Conservation (phyloP, 2,113 vertebrate genomes). For the Grallaria varia region DNA sequence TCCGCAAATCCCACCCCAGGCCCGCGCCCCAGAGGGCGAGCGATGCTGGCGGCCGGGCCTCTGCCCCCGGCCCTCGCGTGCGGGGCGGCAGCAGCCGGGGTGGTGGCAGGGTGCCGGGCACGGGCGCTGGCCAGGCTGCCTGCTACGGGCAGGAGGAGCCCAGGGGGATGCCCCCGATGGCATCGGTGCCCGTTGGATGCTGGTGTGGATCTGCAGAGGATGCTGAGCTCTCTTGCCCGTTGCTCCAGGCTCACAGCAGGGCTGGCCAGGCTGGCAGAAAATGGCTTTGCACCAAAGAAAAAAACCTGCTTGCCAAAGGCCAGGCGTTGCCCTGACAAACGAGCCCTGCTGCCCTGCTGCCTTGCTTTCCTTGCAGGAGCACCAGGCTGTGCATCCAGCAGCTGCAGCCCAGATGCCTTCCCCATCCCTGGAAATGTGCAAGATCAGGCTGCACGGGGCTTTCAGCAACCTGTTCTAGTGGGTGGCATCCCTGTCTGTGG, state of each 20-base stretch:
- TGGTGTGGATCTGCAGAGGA: neutral
- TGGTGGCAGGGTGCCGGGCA: neutral
- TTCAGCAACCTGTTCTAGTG: neutral
- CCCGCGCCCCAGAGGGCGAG: constrained; percentile 20
- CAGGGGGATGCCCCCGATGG: accelerated
- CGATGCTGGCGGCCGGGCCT: constrained; percentile 26
- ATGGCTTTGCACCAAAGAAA: neutral
- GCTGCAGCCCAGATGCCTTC: neutral
- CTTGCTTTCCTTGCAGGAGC: neutral
- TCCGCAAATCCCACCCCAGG: constrained; percentile 70
- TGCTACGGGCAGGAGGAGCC: neutral
- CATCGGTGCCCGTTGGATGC: accelerated
- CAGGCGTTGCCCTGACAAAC: neutral
- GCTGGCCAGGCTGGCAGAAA: neutral
- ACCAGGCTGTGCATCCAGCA: neutral
- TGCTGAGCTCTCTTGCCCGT: neutral
- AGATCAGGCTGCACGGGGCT: neutral
- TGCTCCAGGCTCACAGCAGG: neutral
- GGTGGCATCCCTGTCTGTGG: neutral
- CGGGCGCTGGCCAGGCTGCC: neutral
- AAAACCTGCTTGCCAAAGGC: neutral
- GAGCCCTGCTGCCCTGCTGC: neutral
- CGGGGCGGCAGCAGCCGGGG: neutral
- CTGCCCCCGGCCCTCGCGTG: neutral
- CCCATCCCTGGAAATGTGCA: neutral